Base-by-base conservation (phyloP, 2,888 invertebrate species). In the Trichacis sp. region DNA sequence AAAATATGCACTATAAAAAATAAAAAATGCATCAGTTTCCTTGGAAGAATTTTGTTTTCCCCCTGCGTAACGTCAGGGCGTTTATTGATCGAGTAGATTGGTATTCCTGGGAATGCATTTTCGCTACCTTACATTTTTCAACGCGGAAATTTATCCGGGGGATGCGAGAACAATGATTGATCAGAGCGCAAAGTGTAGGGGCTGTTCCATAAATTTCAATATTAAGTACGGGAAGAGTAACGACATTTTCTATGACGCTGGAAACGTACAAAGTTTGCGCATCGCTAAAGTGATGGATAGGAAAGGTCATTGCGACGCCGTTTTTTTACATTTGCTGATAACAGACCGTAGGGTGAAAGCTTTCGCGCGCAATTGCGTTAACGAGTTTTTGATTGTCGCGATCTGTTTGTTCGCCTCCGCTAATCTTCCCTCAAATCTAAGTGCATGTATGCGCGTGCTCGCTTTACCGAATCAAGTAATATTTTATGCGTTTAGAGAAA, bases 351-450 rank as follows among this genome's bases (percentile, higher is more conserved):
- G n/a, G n/a, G n/a, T n/a, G n/a, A n/a, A n/a, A n/a, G n/a, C n/a
- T n/a, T n/a, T n/a, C 8, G 24, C 36, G 36, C 36, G 80, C 24
- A 82, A 81, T 82, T 79, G 78, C 76, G 74, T 78, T 80, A 82
- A 83, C 79, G 82, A 82, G 80, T 73, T 78, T 83, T 83, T 82
- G 81, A 83, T 83, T 80, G 77, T 77, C 75, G 46, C 68, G 52
- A 71, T 65, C 67, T 73, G 67, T 73, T 74, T 64, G 69, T 54
- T 58, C 54, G 70, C 73, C 77, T 80, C 79, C 77, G 67, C 62
- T 75, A 73, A 78, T 76, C 75, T n/a, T n/a, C n/a, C n/a, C n/a
- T n/a, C n/a, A n/a, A n/a, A n/a, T n/a, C n/a, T n/a, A n/a, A n/a
- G n/a, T n/a, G n/a, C n/a, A n/a, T n/a, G n/a, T n/a, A n/a, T n/a